Evolutionary conservation across 2,113 vertebrate genomes (phyloP), one percentile per base, ranked within the genome.

Genomic region (Pogona vitticeps): DNA sequence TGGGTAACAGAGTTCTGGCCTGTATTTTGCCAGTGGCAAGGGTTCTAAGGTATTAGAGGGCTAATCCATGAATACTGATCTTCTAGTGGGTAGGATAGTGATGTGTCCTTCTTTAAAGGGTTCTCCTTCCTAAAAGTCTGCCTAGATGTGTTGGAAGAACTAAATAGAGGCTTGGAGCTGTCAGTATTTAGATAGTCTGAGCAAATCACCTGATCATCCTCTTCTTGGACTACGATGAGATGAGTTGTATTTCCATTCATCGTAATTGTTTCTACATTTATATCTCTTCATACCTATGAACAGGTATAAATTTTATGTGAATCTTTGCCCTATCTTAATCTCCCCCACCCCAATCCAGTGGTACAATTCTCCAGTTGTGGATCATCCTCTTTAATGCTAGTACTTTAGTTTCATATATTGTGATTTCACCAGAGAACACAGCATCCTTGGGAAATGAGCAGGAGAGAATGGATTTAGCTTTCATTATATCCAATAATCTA

Each of bases 321-420:
- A 42, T 23, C 9, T 38, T 6, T 73, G 33, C 63, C 63, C 63
- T 65, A 65, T 23, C 71, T 20, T 38, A 33, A 3, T 40, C n/a
- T n/a, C n/a, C n/a, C n/a, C n/a, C n/a, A n/a, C n/a, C n/a, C n/a
- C n/a, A n/a, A n/a, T n/a, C 63, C n/a, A 70, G 31, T 70, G 36
- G 80, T 31, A 89, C 79, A 90, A 72, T 26, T 73, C 28, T 91
- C 84, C 56, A 90, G 70, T 78, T 73, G 84, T 1, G 0, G 90
- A 91, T 83, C 90, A 71, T 90, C 76, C 23, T 5, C 21, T 71
- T 36, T 80, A 88, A 84, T 21, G 81, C 0, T 2, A 3, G 70
- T 56, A 65, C 83, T 94, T 42, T 83, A 90, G 84, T 89, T 93
- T 93, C 67, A 86, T 90, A 81, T 36, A n/a, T 12, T 82, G 87